Conservation (phyloP, 1,140 invertebrate species). For the Proales similis region DNA sequence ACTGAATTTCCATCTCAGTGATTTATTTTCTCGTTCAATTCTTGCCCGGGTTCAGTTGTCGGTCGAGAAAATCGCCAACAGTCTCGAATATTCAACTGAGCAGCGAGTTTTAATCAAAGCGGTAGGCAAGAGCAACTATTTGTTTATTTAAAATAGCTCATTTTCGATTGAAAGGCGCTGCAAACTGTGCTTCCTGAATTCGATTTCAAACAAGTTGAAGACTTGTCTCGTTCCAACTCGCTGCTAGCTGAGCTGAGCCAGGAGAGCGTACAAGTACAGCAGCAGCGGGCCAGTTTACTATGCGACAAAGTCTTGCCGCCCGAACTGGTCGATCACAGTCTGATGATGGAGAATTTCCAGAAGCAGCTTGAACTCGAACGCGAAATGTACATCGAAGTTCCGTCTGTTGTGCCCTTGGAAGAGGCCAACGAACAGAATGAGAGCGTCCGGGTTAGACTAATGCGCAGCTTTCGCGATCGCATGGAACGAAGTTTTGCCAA, state of each 20-base stretch:
- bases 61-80: conserved; percentile 18
- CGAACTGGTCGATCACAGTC: background rate
- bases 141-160: too few relatives aligned
- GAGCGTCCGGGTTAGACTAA: background rate
- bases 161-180: too few relatives aligned
- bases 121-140: too few relatives aligned
- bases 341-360: conserved; percentile 16
- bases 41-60: background rate
- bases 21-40: background rate
- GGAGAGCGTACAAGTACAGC: background rate
- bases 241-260: background rate
- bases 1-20: too few relatives aligned
- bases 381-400: conserved; percentile 22
- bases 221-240: background rate
- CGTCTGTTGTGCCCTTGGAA: conserved; percentile 5
- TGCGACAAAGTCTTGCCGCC: conserved; percentile 3
- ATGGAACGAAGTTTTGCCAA: conserved; percentile 18
- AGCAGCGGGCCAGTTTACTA: background rate
- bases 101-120: conserved; percentile 3
- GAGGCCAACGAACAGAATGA: conserved; percentile 3
- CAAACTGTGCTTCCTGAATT: conserved; percentile 4
- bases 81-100: conserved; percentile 10
- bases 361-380: conserved; percentile 3
- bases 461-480: conserved; percentile 12
- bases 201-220: background rate